phyloP scores from a whole-genome alignment of 2,113 vertebrate species.

The Gorilla gorilla region DNA sequence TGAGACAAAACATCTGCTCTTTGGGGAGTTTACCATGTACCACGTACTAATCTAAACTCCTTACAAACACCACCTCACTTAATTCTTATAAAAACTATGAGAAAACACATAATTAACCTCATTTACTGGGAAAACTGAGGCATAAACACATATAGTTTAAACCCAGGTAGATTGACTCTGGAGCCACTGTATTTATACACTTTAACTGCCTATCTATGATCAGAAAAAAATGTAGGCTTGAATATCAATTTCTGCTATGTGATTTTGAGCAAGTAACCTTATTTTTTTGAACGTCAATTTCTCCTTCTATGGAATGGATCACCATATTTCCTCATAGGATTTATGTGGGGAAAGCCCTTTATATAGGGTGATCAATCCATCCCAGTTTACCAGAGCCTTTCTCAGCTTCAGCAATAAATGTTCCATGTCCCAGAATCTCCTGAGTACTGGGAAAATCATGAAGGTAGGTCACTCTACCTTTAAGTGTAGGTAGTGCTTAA shows the following conservation, averaged over 20 bases:
- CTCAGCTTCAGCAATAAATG: neutral
- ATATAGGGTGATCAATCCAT: neutral
- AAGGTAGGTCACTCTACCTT: neutral
- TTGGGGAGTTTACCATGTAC: neutral
- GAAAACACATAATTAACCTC: neutral
- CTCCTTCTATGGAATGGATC: neutral
- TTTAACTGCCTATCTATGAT: neutral
- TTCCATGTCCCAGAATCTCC: rapidly evolving
- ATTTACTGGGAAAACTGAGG: neutral
- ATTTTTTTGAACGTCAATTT: neutral
- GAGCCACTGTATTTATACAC: neutral
- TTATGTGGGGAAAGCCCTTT: neutral
- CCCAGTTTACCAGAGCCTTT: neutral
- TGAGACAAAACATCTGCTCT: neutral
- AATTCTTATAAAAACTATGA: neutral
- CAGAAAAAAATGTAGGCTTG: neutral
- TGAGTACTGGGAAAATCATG: neutral
- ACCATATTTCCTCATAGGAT: neutral
- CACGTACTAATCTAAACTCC: neutral
- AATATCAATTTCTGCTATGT: neutral
- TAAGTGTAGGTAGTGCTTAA: neutral
- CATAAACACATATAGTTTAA: neutral
- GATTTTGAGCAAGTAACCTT: neutral
- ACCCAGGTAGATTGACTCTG: neutral
- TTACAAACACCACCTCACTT: neutral